phyloP scores from a whole-genome alignment of 2,113 vertebrate species.

The Eurypyga helias region DNA sequence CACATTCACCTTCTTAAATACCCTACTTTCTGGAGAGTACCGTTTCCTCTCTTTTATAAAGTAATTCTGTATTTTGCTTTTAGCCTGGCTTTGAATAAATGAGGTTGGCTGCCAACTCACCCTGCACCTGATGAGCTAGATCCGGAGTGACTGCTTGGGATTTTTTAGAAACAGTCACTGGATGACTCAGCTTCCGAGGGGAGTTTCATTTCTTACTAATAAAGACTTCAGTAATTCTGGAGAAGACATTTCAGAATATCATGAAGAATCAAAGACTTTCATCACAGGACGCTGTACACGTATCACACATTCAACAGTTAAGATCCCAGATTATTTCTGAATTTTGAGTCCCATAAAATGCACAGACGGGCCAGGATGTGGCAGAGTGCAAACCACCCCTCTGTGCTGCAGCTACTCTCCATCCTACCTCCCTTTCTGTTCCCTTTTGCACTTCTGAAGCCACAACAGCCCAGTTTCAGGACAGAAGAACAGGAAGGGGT shows the following conservation, averaged over 20 bases:
- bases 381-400: neutral
- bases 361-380: neutral
- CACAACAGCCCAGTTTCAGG: neutral
- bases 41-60: neutral
- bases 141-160: slow-evolving; percentile 9
- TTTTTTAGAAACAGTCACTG: slow-evolving; percentile 26
- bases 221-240: slow-evolving; percentile 46
- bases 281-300: neutral
- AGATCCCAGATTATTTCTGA: neutral
- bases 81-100: slow-evolving; percentile 7
- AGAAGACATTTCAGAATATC: slow-evolving; percentile 24
- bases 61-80: slow-evolving; percentile 6
- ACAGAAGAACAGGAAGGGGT: neutral
- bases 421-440: neutral
- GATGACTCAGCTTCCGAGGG: slow-evolving; percentile 58
- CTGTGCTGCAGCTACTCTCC: neutral
- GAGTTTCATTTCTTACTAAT: slow-evolving; percentile 40
- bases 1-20: neutral
- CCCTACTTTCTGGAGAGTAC: neutral
- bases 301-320: neutral
- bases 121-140: slow-evolving; percentile 28
- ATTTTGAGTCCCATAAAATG: neutral
- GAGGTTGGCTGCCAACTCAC: slow-evolving; percentile 31
- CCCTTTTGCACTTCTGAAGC: neutral
- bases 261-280: neutral